A percentile compares a stretch with the other conserved stretches of the same genome.
phyloP scores from a whole-genome alignment of 2,113 vertebrate species.

The Phasianus colchicus region DNA sequence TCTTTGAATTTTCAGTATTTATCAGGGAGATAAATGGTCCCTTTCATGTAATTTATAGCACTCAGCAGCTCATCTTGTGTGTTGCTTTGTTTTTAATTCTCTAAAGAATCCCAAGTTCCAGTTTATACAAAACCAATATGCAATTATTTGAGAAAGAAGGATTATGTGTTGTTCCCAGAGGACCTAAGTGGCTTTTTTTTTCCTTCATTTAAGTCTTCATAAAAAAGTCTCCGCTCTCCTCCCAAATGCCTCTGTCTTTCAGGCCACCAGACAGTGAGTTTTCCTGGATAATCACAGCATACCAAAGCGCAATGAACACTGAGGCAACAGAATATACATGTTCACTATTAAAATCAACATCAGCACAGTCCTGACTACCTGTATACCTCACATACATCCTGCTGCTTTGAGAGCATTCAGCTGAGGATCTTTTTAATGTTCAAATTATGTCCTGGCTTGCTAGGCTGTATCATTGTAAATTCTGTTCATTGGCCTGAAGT shows the following conservation, averaged over 20 bases:
- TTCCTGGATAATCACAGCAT: constrained; percentile 17
- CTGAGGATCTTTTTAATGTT: not conserved
- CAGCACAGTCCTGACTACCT: not conserved
- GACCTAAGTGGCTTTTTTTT: not conserved
- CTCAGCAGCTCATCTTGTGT: not conserved
- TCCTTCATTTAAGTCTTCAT: not conserved
- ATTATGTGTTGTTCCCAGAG: not conserved
- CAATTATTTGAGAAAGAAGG: constrained; percentile 25
- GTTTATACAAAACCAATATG: not conserved
- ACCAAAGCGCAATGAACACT: not conserved
- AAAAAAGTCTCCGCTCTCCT: not conserved
- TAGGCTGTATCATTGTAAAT: not conserved
- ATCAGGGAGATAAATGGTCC: not conserved
- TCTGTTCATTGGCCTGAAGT: not conserved
- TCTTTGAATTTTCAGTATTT: not conserved
- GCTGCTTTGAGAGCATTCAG: not conserved
- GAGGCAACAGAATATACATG: not conserved
- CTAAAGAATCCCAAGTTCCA: not conserved
- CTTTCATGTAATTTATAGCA: not conserved
- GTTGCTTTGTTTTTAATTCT: not conserved
- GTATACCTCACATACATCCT: not conserved
- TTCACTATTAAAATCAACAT: not conserved
- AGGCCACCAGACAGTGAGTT: constrained; percentile 6
- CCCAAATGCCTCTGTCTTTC: not conserved
- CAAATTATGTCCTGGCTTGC: not conserved